Percentiles rank a stretch among this genome's conserved stretches.
These are phyloP conservation scores for Heliothis virescens DNA, from an alignment of 1,140 invertebrate genomes.

Conservation along the genomic window DNA sequence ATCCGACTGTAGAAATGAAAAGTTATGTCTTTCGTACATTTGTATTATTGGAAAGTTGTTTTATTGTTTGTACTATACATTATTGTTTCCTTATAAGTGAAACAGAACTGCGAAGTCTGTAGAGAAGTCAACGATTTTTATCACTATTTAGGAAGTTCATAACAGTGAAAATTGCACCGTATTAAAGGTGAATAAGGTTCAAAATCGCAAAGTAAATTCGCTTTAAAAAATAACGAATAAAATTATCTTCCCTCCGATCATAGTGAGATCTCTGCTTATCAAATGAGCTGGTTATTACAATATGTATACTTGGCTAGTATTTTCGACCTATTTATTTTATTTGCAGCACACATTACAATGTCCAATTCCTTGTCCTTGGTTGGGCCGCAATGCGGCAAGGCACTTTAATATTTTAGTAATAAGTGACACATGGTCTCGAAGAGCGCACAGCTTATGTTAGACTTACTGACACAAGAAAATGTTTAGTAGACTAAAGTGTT, in stretches of 20 bases:
- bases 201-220: neutral
- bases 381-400: slow-evolving; percentile 44
- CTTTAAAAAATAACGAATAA: neutral
- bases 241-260: neutral
- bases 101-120: too few relatives aligned
- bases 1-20: slow-evolving; percentile 21
- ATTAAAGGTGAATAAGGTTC: neutral
- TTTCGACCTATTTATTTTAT: neutral
- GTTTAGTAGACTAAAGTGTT: slow-evolving; percentile 4
- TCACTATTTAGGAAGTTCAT: neutral
- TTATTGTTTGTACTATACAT: neutral
- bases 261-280: neutral
- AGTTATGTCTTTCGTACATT: slow-evolving; percentile 18
- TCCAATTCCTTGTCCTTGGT: slow-evolving; percentile 37
- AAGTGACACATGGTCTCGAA: slow-evolving; percentile 21
- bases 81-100: neutral
- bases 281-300: too few relatives aligned
- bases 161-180: neutral
- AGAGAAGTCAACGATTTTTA: too few relatives aligned
- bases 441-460: slow-evolving; percentile 13
- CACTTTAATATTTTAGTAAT: slow-evolving; percentile 49
- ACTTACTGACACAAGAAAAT: slow-evolving; percentile 3
- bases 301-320: neutral
- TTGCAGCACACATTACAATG: slow-evolving; percentile 28
- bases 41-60: neutral